Conservation (phyloP, 2,113 vertebrate genomes). For the Takifugu flavidus region DNA sequence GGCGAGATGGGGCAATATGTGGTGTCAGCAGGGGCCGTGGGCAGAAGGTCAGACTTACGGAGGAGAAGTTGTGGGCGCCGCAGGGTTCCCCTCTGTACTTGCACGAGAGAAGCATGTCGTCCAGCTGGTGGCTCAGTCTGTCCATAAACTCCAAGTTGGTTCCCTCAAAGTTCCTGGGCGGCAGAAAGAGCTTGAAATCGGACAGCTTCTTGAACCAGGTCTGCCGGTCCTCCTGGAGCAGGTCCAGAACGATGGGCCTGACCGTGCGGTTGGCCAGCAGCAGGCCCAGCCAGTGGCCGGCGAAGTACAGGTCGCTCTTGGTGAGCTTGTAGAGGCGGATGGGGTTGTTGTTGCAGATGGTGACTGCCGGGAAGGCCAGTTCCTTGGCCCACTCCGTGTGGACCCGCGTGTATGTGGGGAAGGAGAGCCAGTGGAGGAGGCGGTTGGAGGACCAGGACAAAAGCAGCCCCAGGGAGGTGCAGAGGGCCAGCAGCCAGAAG, state of each 20-base stretch:
- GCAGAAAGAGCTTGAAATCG: slow-evolving; percentile 93
- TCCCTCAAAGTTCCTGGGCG: slow-evolving; percentile 92
- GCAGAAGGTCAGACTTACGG: slow-evolving; percentile 80
- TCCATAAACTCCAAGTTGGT: slow-evolving; percentile 97
- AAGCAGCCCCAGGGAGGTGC: slow-evolving; percentile 87
- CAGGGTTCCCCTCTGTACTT: slow-evolving; percentile 94
- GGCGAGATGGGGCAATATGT: slow-evolving; percentile 3
- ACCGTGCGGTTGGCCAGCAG: slow-evolving; percentile 89
- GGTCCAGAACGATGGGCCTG: slow-evolving; percentile 86
- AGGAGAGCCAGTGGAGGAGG: slow-evolving; percentile 90
- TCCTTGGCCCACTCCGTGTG: slow-evolving; percentile 93
- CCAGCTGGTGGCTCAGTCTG: slow-evolving; percentile 92
- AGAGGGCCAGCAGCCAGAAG: slow-evolving; percentile 90
- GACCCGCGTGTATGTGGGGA: slow-evolving; percentile 91
- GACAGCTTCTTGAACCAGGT: slow-evolving; percentile 95
- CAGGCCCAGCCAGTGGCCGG: slow-evolving; percentile 93
- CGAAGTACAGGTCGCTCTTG: slow-evolving; percentile 95
- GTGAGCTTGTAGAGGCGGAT: slow-evolving; percentile 92
- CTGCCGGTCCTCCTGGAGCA: slow-evolving; percentile 85
- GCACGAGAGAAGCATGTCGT: slow-evolving; percentile 97
- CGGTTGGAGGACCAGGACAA: slow-evolving; percentile 95
- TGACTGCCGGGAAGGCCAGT: slow-evolving; percentile 90
- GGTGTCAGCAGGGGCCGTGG: background rate
- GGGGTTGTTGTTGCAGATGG: slow-evolving; percentile 98
- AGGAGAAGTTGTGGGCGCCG: slow-evolving; percentile 95